These are phyloP conservation scores for Oryzias celebensis DNA, from an alignment of 2,113 vertebrate species.

Conservation along the genomic window DNA sequence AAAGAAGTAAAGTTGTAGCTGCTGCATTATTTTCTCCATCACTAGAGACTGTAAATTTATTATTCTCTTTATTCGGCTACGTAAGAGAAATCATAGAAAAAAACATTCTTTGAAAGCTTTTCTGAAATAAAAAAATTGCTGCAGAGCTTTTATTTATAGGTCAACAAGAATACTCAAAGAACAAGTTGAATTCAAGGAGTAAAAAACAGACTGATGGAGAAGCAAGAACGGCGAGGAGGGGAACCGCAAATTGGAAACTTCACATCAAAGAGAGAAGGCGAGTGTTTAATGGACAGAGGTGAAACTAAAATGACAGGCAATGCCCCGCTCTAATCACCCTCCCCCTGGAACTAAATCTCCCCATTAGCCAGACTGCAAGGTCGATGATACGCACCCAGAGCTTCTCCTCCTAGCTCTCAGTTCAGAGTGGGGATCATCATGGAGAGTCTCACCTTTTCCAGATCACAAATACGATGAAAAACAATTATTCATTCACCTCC, in stretches of 20 bases:
- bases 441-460: background rate
- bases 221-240: background rate
- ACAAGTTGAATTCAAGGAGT: background rate
- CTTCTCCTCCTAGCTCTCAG: conserved; percentile 12
- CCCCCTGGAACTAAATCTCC: conserved; percentile 56
- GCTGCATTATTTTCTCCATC: conserved; percentile 25
- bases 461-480: background rate
- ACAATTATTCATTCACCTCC: too few relatives aligned
- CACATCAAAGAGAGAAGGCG: conserved; percentile 28
- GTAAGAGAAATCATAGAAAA: conserved; percentile 29
- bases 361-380: conserved; percentile 63
- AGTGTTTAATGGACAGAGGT: conserved; percentile 54
- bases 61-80: conserved; percentile 35
- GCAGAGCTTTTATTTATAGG: background rate
- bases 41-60: conserved; percentile 73
- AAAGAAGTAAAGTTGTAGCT: too few relatives aligned
- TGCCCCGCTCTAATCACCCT: conserved; percentile 57
- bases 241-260: conserved; percentile 6
- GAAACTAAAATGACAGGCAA: conserved; percentile 68
- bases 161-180: background rate
- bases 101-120: background rate
- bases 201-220: background rate
- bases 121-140: background rate
- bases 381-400: conserved; percentile 57
- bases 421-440: background rate